Conservation (phyloP, 2,113 vertebrate species). For the Urocynchramus pylzowi region DNA sequence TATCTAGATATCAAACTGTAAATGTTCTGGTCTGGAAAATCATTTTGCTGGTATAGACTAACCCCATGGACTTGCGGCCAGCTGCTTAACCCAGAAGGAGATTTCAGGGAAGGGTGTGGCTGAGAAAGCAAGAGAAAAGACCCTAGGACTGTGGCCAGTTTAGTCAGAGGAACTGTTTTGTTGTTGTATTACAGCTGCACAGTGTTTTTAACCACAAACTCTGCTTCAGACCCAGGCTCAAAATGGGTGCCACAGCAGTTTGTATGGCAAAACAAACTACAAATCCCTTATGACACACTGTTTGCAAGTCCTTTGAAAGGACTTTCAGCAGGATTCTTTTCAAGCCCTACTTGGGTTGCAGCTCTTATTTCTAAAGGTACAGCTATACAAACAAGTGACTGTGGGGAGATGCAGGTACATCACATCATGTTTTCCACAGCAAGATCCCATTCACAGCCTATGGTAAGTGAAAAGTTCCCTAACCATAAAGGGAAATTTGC, state of each 20-base stretch:
- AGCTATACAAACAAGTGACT: slow-evolving; percentile 23
- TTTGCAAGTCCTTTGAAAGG: slow-evolving; percentile 19
- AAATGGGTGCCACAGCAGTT: neutral
- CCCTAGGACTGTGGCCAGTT: neutral
- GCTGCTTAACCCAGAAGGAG: neutral
- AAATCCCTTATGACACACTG: neutral
- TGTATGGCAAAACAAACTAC: neutral
- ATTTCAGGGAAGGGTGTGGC: slow-evolving; percentile 39
- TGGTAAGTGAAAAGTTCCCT: neutral
- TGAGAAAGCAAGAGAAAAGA: slow-evolving; percentile 30
- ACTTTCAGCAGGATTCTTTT: slow-evolving; percentile 14
- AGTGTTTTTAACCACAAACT: neutral
- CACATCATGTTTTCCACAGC: neutral
- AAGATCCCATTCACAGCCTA: neutral
- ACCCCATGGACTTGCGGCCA: neutral
- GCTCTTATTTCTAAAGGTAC: neutral
- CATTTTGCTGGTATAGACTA: neutral
- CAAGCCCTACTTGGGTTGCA: neutral
- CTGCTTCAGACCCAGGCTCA: neutral
- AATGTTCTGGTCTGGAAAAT: slow-evolving; percentile 29
- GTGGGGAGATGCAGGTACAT: neutral
- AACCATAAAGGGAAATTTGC: neutral
- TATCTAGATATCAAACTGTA: slow-evolving; percentile 1
- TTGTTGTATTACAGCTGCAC: slow-evolving; percentile 7
- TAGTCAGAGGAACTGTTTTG: slow-evolving; percentile 29